Conservation (phyloP, 2,797 vertebrate genomes). For the Miichthys miiuy region DNA sequence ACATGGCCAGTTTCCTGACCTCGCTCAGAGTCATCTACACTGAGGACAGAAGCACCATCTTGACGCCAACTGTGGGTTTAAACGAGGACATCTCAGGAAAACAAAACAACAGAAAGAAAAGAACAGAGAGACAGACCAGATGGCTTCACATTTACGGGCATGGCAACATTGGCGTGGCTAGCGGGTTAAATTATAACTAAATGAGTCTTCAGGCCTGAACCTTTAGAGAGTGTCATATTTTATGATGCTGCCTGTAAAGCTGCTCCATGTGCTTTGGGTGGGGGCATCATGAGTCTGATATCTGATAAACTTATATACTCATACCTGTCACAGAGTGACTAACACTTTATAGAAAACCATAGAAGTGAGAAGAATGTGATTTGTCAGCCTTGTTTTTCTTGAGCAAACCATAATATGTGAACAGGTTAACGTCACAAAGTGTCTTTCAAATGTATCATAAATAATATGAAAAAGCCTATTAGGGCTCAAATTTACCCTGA, state of each 20-base stretch:
- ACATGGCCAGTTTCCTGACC: not conserved
- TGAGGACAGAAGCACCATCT: slow-evolving; percentile 3
- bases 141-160: slow-evolving; percentile 51
- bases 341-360: not conserved
- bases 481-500: no score
- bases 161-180: slow-evolving; percentile 40
- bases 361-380: not conserved
- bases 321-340: not conserved
- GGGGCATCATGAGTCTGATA: no score
- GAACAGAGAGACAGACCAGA: slow-evolving; percentile 63
- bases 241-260: slow-evolving; percentile 16
- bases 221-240: not conserved
- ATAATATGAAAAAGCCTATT: not conserved
- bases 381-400: not conserved
- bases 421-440: not conserved
- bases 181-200: slow-evolving; percentile 74
- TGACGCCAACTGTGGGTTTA: slow-evolving; percentile 38
- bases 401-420: not conserved
- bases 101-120: not conserved
- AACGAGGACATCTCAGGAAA: slow-evolving; percentile 25
- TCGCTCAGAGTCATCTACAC: not conserved
- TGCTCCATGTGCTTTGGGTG: not conserved
- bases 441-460: not conserved
- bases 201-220: slow-evolving; percentile 35
- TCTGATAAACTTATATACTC: no score